Evolutionary conservation across 2,888 invertebrate genomes (phyloP), one percentile per base, ranked within the genome.

Genomic region (Tromatobia lineatoria): DNA sequence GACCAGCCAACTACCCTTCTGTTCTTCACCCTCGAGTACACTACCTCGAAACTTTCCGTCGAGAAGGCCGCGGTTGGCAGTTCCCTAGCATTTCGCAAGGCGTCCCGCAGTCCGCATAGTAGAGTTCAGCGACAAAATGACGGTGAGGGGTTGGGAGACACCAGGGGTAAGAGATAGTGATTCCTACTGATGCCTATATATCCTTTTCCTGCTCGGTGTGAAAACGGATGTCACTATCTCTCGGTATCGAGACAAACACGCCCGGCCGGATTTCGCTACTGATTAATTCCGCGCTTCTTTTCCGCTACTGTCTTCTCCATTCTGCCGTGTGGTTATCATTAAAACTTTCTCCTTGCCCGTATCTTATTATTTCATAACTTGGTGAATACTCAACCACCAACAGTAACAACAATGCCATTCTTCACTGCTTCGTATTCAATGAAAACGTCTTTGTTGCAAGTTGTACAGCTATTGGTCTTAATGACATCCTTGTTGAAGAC

Each of bases 1-100:
- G 88, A 82, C 81, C 88, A 87, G 85, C 90, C 90, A 89, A 90
- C 90, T 88, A 83, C 83, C 87, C 86, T 87, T 85, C 87, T 87
- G 88, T 85, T 83, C 83, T 83, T 83, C 66, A 88, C 89, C 80
- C 88, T 90, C 87, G 87, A 85, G 81, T 85, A 84, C 82, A 82
- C 87, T 86, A 83, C 70, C 82, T 86, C 85, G 86, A 85, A 89
- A 90, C 85, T 89, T 88, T 85, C 81, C 85, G 74, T 76, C 67
- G 84, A 83, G 73, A 77, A 85, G 80, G 74, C 78, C 71, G 74
- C 83, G 61, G 75, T 66, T 76, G 70, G 83, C 76, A 79, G 61
- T 78, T 75, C 73, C 54, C 76, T 34, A 45, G 25, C 73, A 73
- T 42, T 42, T 15, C 64, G 47, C 25, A 38, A 54, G 54, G 29